Conservation (phyloP, 2,113 vertebrate species). For the Eubucco bourcierii region DNA sequence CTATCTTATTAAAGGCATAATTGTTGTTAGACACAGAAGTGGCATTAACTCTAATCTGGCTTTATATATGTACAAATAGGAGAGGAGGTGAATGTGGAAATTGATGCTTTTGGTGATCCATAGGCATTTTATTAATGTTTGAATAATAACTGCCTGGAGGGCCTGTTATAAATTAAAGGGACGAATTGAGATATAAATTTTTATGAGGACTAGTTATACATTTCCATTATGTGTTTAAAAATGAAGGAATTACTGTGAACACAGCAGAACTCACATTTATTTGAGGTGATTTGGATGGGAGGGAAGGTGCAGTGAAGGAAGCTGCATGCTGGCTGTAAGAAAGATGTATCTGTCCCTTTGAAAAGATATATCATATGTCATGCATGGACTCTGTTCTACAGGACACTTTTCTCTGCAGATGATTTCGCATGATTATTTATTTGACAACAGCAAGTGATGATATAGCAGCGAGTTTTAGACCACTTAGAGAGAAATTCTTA, state of each 20-base stretch:
- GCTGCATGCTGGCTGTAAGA: constrained; percentile 67
- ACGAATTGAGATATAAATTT: constrained; percentile 95
- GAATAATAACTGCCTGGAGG: constrained; percentile 97
- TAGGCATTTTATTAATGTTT: constrained; percentile 98
- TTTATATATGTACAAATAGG: constrained; percentile 88
- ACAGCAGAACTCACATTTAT: constrained; percentile 77
- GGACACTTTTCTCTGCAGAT: constrained; percentile 62
- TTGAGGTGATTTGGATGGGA: constrained; percentile 78
- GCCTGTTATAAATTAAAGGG: constrained; percentile 94
- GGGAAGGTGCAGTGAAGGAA: constrained; percentile 56
- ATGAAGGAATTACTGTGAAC: constrained; percentile 89
- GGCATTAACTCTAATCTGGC: constrained; percentile 81
- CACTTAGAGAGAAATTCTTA: constrained; percentile 63
- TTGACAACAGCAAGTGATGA: constrained; percentile 72
- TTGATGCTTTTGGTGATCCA: constrained; percentile 89
- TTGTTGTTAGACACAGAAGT: constrained; percentile 87
- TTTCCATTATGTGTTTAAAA: constrained; percentile 96
- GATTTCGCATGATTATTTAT: constrained; percentile 76
- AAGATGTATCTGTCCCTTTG: constrained; percentile 83
- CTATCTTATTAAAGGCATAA: constrained; percentile 87
- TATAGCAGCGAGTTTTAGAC: constrained; percentile 62
- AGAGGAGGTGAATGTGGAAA: constrained; percentile 81
- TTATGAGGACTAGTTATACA: constrained; percentile 94
- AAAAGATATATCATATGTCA: constrained; percentile 81
- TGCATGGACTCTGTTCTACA: constrained; percentile 72